These are phyloP conservation scores for Piaya cayana DNA, from an alignment of 2,113 vertebrate genomes.

Conservation along the genomic window DNA sequence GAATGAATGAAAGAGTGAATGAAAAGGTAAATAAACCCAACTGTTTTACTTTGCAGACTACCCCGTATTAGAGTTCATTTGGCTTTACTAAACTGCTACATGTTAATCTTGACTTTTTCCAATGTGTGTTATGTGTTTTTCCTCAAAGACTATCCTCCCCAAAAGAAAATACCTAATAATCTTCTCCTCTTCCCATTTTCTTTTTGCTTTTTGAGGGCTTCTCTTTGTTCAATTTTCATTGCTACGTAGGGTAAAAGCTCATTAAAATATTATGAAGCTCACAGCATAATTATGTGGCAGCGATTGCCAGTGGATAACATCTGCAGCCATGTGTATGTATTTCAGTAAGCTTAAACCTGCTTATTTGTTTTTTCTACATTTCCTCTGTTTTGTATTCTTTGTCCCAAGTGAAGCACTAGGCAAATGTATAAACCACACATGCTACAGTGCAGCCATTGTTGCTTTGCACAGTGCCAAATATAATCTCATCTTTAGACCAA, in stretches of 20 bases:
- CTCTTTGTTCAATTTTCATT: slow-evolving; percentile 62
- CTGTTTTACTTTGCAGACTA: background rate
- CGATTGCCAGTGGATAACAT: slow-evolving; percentile 71
- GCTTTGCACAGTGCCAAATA: slow-evolving; percentile 29
- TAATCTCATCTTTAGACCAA: slow-evolving; percentile 67
- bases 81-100: slow-evolving; percentile 34
- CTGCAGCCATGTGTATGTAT: slow-evolving; percentile 50
- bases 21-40: background rate
- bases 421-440: slow-evolving; percentile 33
- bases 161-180: background rate
- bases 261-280: slow-evolving; percentile 75
- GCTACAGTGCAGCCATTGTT: slow-evolving; percentile 43
- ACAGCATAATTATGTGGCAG: slow-evolving; percentile 57
- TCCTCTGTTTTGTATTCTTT: slow-evolving; percentile 63
- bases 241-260: slow-evolving; percentile 67
- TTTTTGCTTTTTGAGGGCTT: slow-evolving; percentile 43
- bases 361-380: slow-evolving; percentile 1
- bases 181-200: background rate
- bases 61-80: background rate
- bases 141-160: background rate
- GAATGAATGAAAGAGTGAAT: background rate
- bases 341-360: slow-evolving; percentile 54
- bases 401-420: slow-evolving; percentile 28
- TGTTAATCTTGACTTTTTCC: background rate
- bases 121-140: background rate